Conservation (phyloP, 2,113 vertebrate species). For the Rynchops niger region DNA sequence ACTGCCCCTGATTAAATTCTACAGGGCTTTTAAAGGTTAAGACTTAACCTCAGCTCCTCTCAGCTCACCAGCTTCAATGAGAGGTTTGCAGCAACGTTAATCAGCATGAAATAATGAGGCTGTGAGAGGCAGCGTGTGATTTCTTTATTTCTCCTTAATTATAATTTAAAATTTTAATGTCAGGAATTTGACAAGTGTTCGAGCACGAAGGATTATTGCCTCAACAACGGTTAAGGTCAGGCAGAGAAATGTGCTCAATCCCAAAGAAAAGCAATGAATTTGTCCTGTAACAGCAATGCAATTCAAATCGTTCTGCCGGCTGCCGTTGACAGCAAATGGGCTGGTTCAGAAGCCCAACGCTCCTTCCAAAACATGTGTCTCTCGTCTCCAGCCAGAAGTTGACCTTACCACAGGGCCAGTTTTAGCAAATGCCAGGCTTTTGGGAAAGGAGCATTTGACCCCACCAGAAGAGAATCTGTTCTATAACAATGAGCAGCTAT, state of each 20-base stretch:
- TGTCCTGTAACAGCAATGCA: neutral
- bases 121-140: neutral
- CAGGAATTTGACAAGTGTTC: slow-evolving; percentile 29
- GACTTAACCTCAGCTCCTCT: neutral
- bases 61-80: neutral
- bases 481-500: accelerated
- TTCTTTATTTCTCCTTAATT: slow-evolving; percentile 63
- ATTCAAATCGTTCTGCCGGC: neutral
- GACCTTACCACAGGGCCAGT: neutral
- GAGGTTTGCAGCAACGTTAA: slow-evolving; percentile 29
- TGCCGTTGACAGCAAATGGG: neutral
- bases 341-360: accelerated
- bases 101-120: slow-evolving; percentile 47
- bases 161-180: slow-evolving; percentile 55
- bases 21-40: slow-evolving; percentile 15
- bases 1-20: neutral
- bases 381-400: neutral
- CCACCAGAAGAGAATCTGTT: neutral
- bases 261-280: neutral
- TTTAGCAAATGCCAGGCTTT: neutral
- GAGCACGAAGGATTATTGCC: slow-evolving; percentile 34
- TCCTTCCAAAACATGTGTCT: neutral
- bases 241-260: neutral
- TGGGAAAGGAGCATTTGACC: neutral
- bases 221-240: slow-evolving; percentile 13